phyloP scores from a whole-genome alignment of 1,140 invertebrate genomes.

The Achatina immaculata region DNA sequence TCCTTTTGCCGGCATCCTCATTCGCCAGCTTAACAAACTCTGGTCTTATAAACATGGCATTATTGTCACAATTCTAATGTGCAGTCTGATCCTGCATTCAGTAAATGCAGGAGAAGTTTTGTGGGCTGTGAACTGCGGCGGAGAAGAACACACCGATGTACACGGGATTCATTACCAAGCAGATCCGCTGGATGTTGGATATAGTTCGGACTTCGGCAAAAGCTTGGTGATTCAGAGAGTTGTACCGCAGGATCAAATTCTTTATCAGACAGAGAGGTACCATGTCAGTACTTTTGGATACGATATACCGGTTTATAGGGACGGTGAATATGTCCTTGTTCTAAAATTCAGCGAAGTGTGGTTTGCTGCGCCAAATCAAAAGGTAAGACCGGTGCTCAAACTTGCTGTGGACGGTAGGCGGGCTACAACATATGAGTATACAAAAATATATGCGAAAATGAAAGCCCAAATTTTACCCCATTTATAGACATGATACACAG shows the following conservation, averaged over 20 bases:
- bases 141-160: constrained; percentile 68
- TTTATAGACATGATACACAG: no score
- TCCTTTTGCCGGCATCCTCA: constrained; percentile 25
- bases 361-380: constrained; percentile 70
- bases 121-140: constrained; percentile 70
- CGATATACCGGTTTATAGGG: constrained; percentile 65
- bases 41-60: neutral
- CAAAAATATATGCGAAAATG: no score
- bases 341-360: constrained; percentile 72
- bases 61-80: constrained; percentile 31
- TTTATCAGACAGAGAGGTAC: constrained; percentile 72
- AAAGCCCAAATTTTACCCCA: no score
- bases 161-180: constrained; percentile 68
- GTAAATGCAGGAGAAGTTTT: constrained; percentile 58
- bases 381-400: constrained; percentile 63
- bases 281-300: constrained; percentile 70
- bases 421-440: neutral
- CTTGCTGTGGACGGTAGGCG: no score
- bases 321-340: constrained; percentile 71
- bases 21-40: neutral
- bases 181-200: constrained; percentile 61
- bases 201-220: constrained; percentile 70
- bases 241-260: constrained; percentile 68
- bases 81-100: constrained; percentile 47
- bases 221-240: constrained; percentile 67